These are phyloP conservation scores for Holocentrus rufus DNA, from an alignment of 2,797 vertebrate species.

Conservation along the genomic window DNA sequence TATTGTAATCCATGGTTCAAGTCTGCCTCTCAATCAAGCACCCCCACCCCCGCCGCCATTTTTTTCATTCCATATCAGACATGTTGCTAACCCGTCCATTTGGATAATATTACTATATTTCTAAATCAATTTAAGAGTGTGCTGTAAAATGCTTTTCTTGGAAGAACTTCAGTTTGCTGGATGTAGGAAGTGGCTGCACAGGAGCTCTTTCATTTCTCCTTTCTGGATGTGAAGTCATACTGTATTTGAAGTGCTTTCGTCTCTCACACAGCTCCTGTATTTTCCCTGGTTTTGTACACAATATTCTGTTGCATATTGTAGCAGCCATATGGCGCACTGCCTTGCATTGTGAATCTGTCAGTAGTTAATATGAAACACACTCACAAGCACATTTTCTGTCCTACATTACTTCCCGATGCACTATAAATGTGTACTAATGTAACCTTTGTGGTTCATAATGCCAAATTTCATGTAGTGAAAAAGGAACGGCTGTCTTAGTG, in stretches of 20 bases:
- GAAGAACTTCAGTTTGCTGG: slow-evolving; percentile 10
- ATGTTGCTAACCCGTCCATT: slow-evolving; percentile 8
- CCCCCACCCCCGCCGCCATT: no score
- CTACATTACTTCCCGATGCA: no score
- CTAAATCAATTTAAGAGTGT: no score
- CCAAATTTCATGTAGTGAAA: no score
- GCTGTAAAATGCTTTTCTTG: background rate
- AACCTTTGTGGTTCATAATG: no score
- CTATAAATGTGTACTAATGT: no score
- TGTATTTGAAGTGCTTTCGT: slow-evolving; percentile 6
- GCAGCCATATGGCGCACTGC: background rate
- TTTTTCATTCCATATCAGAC: slow-evolving; percentile 15
- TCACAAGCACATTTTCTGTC: no score
- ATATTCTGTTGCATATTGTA: background rate
- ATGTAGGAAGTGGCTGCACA: slow-evolving; percentile 32
- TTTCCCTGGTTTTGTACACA: slow-evolving; percentile 1
- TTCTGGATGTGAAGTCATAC: no score
- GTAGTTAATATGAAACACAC: no score
- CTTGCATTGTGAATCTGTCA: slow-evolving; percentile 45
- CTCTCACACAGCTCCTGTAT: background rate
- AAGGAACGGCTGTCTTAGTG: no score
- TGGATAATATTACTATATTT: background rate
- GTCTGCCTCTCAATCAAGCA: background rate
- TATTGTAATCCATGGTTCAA: slow-evolving; percentile 1
- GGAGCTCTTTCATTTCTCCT: background rate